Base-by-base conservation (phyloP, 2,888 invertebrate genomes). In the Oxytorus armatus region DNA sequence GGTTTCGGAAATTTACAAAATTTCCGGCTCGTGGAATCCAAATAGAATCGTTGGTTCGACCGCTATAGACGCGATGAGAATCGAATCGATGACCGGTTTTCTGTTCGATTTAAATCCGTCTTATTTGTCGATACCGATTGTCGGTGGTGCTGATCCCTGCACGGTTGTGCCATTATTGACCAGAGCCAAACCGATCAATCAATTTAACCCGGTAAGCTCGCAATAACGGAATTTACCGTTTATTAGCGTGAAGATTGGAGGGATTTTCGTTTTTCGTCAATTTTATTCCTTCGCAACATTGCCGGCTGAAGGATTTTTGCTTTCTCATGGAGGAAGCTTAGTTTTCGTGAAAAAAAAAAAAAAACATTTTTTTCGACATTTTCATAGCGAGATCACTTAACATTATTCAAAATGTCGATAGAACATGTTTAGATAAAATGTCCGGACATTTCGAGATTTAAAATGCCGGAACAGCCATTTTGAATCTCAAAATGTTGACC, bases 81-180 rank as follows among this genome's bases (percentile, higher is more conserved):
- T 89, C 55, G 87, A 88, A 75, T 82, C 88, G n/a, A 84, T 86
- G 68, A 84, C 89, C 59, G 90, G 89, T 2, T 77, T 82, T 55
- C 79, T 88, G 14, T 79, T 89, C 23, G 85, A 88, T 78, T 83
- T 91, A 51, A 86, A 90, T 84, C 85, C 89, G 21, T 82, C 87
- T 0, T 89, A 84, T 78, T 51, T 90, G 42, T 81, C 86, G 4
- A 81, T 91, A 1, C 90, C 91, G 10, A 79, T 91, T 39, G 84
- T 86, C 7, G 90, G 88, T 16, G 91, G 91, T 10, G 88, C 90
- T 10, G 90, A 91, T 84, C 49, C 86, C 8, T 78, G 74, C 47
- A 89, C 88, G 10, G 61, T 87, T 16, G 89, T 91, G 0, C 91
- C 91, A 2, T 77, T 91, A 4, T 82, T 91, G 10, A 89, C 89